These are phyloP conservation scores for Dryobates pubescens DNA, from an alignment of 2,797 vertebrate species.

Conservation along the genomic window DNA sequence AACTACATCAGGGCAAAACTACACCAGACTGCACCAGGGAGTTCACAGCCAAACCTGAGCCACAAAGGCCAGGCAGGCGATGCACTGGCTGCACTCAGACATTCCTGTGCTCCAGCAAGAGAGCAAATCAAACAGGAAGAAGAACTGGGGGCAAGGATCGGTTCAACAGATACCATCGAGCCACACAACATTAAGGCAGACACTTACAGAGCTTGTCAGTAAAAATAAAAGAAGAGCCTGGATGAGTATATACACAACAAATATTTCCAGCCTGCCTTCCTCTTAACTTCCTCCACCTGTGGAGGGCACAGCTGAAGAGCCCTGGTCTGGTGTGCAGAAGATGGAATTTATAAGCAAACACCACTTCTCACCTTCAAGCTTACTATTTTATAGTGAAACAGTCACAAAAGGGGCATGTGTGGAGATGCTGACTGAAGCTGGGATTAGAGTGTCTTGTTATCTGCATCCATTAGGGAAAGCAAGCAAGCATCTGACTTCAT, in stretches of 20 bases:
- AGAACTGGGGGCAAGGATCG: background rate
- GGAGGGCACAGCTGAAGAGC: background rate
- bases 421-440: background rate
- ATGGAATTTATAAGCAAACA: background rate
- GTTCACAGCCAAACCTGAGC: background rate
- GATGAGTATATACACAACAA: background rate
- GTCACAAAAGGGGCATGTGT: background rate
- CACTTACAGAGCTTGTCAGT: background rate
- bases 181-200: background rate
- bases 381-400: background rate
- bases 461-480: background rate
- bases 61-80: background rate
- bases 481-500: background rate
- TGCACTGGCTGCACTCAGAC: rapidly evolving
- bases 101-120: rapidly evolving
- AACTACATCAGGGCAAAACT: background rate
- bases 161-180: background rate
- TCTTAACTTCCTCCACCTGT: background rate
- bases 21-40: rapidly evolving
- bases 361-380: background rate
- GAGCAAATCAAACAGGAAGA: background rate
- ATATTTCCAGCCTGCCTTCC: background rate
- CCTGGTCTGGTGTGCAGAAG: background rate
- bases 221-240: background rate
- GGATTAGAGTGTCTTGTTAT: background rate